Evolutionary conservation across 2,888 invertebrate genomes (phyloP).

Genomic region (Drosophila demipolita): DNA sequence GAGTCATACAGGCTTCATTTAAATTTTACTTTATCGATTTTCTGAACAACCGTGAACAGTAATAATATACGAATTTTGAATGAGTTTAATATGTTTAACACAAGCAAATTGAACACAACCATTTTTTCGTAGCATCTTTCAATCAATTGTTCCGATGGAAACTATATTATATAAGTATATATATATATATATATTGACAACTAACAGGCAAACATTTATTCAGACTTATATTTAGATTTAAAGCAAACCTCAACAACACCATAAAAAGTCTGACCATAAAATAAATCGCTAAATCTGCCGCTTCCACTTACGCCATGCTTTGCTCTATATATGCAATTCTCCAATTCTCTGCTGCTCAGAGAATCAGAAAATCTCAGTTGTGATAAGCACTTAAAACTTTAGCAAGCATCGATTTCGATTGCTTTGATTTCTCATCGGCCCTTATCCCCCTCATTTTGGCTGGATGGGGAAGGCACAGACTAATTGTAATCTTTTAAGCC

Average conservation of each 20-base stretch:
- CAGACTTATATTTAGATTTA: neutral
- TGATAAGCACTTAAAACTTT: neutral
- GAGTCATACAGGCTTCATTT: neutral
- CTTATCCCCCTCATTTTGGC: neutral
- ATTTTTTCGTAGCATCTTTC: too few relatives aligned
- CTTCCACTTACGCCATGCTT: neutral
- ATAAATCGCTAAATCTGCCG: neutral
- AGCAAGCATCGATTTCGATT: slow-evolving; percentile 20
- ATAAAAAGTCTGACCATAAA: neutral
- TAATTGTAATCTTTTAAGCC: slow-evolving; percentile 58
- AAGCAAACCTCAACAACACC: neutral
- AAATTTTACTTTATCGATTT: too few relatives aligned
- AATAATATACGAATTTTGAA: neutral
- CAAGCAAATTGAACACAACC: too few relatives aligned
- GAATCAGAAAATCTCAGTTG: neutral
- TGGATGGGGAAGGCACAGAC: neutral
- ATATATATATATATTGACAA: too few relatives aligned
- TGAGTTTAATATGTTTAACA: neutral
- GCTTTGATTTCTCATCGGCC: slow-evolving; percentile 31
- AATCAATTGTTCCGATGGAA: too few relatives aligned
- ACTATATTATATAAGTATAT: too few relatives aligned
- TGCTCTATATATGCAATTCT: neutral
- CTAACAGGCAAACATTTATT: neutral
- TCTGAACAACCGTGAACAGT: neutral
- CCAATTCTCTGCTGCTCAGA: neutral